Evolutionary conservation across 2,888 invertebrate species (phyloP), one percentile per base, ranked within the genome.

Genomic region (Tipula unca): DNA sequence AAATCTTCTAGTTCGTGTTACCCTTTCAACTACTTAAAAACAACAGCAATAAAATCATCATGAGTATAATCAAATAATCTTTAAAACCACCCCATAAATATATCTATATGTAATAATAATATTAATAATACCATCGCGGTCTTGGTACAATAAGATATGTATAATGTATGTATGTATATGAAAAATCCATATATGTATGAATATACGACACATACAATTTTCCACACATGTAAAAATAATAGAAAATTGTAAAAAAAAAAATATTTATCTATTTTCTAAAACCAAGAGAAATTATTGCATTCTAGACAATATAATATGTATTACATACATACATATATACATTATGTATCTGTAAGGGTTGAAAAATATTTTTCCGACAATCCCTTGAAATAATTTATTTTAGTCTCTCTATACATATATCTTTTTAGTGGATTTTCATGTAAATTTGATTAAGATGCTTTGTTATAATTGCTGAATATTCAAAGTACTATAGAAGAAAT

Each of bases 101-200:
- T 25, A 69, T 69, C 69, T 69, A 25, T 25, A 25, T 25, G n/a
- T 48, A 48, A 69, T 69, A 69, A 69, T 69, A 69, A 10, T 69
- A 69, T 69, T 69, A 69, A 69, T 69, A 69, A 69, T 69, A 69
- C 69, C 69, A 69, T 69, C 69, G 69, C 69, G 69, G 69, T 69
- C 69, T 69, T 69, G 69, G 69, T 69, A 69, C 69, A 69, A 69
- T 25, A 20, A 69, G 25, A 69, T 69, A 69, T 69, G 25, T 48
- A 17, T 48, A 48, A 48, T 48, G 48, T 48, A 17, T 48, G 10
- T 48, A 48, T 48, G 48, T 69, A 25, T 69, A 69, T 69, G 69
- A 25, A 69, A 69, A 69, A 69, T 69, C 69, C 69, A 69, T 69
- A 69, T 69, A n/a, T n/a, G n/a, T n/a, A n/a, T n/a, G n/a, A n/a